phyloP scores from a whole-genome alignment of 1,140 invertebrate genomes.

The Probaryconus sp. region DNA sequence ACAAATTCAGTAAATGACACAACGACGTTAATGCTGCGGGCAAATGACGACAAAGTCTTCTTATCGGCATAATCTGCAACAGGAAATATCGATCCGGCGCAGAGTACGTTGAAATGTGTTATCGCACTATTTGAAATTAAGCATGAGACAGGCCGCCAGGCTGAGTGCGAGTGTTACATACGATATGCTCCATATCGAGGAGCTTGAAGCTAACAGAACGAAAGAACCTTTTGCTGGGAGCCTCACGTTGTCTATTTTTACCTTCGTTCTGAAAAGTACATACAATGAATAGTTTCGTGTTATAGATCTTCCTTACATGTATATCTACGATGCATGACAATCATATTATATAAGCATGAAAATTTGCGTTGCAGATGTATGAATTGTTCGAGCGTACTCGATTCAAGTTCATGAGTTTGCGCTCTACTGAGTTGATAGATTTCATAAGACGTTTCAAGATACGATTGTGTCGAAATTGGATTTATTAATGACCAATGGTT shows the following conservation, averaged over 20 bases:
- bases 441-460: not conserved
- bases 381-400: conserved; percentile 13
- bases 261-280: not conserved
- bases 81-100: conserved; percentile 31
- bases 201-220: not conserved
- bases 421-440: not conserved
- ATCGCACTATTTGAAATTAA: conserved; percentile 35
- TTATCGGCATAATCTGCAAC: conserved; percentile 38
- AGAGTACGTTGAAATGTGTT: conserved; percentile 15
- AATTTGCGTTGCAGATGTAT: not conserved
- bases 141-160: conserved; percentile 13
- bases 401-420: conserved; percentile 15
- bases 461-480: too few relatives aligned
- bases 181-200: conserved; percentile 9
- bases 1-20: too few relatives aligned
- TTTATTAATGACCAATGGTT: too few relatives aligned
- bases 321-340: conserved; percentile 11
- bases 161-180: conserved; percentile 16
- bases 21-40: not conserved
- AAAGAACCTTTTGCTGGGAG: not conserved
- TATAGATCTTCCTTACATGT: conserved; percentile 28
- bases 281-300: conserved; percentile 25
- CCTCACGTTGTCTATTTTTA: not conserved
- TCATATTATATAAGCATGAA: conserved; percentile 29
- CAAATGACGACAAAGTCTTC: conserved; percentile 34